Percentiles rank a stretch among this genome's conserved stretches.
Evolutionary conservation across 2,888 invertebrate species (phyloP).

Genomic region (Caenorhabditis sp.): DNA sequence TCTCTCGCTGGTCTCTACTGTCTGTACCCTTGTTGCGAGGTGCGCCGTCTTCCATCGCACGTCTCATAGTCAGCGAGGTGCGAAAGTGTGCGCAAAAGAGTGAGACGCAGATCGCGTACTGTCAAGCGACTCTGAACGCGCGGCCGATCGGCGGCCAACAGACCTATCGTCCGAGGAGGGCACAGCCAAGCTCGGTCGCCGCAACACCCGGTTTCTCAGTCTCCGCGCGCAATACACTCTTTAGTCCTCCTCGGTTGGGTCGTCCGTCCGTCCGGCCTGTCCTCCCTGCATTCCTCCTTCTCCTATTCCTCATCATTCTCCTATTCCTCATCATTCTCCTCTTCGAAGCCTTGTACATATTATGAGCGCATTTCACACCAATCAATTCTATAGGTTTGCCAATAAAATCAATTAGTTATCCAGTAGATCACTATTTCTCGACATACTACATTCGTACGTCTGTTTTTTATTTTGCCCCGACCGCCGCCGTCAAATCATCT

Average conservation of each 20-base stretch:
- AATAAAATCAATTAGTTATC: not conserved
- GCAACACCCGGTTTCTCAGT: slow-evolving; percentile 11
- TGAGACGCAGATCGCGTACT: slow-evolving; percentile 49
- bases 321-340: not conserved
- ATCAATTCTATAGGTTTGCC: slow-evolving; percentile 7
- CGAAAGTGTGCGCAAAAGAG: slow-evolving; percentile 2
- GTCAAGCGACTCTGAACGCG: slow-evolving; percentile 37
- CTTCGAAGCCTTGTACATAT: slow-evolving; percentile 21
- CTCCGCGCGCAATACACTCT: slow-evolving; percentile 10
- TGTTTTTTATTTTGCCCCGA: slow-evolving; percentile 22
- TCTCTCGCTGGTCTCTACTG: slow-evolving; percentile 4
- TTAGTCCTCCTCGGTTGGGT: slow-evolving; percentile 17
- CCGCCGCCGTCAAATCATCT: slow-evolving; percentile 32
- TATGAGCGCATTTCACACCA: slow-evolving; percentile 20
- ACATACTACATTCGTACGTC: slow-evolving; percentile 10
- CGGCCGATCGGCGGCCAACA: slow-evolving; percentile 30
- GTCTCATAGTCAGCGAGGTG: not conserved
- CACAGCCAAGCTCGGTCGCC: slow-evolving; percentile 29
- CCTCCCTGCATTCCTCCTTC: slow-evolving; percentile 13
- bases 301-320: not conserved
- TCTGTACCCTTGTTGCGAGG: not conserved
- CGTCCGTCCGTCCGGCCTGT: slow-evolving; percentile 44
- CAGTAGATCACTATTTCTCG: not conserved
- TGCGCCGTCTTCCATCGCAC: not conserved
- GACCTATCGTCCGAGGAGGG: slow-evolving; percentile 43